A percentile compares a stretch with the other conserved stretches of the same genome.
Evolutionary conservation across 2,888 invertebrate genomes (phyloP).

Genomic region (Blastobasis lacticolella): DNA sequence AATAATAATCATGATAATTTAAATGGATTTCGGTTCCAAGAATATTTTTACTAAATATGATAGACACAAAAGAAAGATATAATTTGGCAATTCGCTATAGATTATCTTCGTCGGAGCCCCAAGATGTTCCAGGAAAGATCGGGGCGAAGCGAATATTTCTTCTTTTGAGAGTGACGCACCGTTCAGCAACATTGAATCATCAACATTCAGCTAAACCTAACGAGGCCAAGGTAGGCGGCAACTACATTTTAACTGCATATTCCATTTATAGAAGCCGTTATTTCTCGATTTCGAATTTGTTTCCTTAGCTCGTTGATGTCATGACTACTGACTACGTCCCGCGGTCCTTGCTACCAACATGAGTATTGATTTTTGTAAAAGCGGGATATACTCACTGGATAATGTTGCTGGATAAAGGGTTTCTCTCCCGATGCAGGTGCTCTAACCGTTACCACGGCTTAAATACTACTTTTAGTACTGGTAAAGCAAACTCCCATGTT

Average conservation of each 20-base stretch:
- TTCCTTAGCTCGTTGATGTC: no score
- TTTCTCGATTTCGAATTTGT: no score
- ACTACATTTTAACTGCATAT: neutral
- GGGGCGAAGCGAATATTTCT: neutral
- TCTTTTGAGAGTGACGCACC: conserved; percentile 1
- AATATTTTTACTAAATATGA: neutral
- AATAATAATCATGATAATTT: neutral
- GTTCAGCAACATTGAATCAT: conserved; percentile 13
- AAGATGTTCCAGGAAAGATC: conserved; percentile 4
- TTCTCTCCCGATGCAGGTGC: no score
- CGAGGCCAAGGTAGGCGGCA: neutral
- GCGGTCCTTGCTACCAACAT: no score
- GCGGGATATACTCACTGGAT: no score
- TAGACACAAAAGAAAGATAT: neutral
- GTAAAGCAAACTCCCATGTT: no score
- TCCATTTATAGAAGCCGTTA: no score
- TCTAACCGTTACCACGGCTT: no score
- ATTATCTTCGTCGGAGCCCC: conserved; percentile 1
- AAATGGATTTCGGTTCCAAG: neutral
- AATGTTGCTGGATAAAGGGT: no score
- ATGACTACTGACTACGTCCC: no score
- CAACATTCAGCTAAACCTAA: conserved; percentile 26
- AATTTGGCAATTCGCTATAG: neutral
- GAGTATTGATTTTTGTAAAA: no score
- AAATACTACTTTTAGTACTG: no score